These are phyloP conservation scores for Acanthosepion esculentum DNA, from an alignment of 2,888 invertebrate genomes.

Conservation along the genomic window DNA sequence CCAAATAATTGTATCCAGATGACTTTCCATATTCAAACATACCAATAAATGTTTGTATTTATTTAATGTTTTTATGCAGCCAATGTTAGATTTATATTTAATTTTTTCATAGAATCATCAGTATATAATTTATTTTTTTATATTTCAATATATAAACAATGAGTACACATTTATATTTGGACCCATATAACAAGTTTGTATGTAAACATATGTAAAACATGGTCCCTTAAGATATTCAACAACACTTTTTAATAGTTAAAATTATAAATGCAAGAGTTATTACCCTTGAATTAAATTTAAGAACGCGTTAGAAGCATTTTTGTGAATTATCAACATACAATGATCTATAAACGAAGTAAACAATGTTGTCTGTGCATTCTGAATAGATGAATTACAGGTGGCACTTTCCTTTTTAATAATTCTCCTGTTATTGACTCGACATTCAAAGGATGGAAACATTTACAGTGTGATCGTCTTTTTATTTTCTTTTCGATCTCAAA, in stretches of 20 bases:
- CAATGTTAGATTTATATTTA: not conserved
- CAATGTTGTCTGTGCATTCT: not conserved
- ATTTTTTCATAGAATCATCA: not conserved
- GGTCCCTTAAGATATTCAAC: constrained; percentile 20
- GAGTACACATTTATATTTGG: not conserved
- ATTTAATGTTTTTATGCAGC: not conserved
- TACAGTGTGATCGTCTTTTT: not conserved
- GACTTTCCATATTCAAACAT: constrained; percentile 4
- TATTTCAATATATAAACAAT: not conserved
- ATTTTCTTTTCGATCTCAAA: not conserved
- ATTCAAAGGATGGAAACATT: constrained; percentile 20
- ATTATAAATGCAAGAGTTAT: not conserved
- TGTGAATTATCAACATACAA: not conserved
- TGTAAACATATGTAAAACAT: not conserved
- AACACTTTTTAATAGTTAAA: not conserved
- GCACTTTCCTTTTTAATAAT: not conserved
- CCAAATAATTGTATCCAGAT: not conserved
- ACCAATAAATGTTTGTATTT: not conserved
- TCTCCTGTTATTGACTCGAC: not conserved
- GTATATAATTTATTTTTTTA: not conserved
- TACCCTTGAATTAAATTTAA: not conserved
- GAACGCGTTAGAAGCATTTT: not conserved
- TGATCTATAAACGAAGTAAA: not conserved
- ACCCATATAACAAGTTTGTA: not conserved
- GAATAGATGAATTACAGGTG: constrained; percentile 8